A percentile compares a stretch with the other conserved stretches of the same genome.
phyloP scores from a whole-genome alignment of 2,888 invertebrate genomes.

The Apamea crenata region DNA sequence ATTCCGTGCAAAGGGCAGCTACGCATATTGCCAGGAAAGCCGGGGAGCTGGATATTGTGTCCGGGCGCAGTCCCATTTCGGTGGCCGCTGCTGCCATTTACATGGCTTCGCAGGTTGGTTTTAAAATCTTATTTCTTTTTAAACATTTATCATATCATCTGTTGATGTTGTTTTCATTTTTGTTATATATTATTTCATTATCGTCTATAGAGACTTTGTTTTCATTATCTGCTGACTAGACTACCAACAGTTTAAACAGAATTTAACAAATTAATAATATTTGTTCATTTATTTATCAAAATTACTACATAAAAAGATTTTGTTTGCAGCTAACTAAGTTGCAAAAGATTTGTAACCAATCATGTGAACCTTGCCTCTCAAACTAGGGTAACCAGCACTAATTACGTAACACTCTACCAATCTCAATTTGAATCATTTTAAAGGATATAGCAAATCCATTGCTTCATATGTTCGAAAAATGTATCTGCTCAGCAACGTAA shows the following conservation, averaged over 20 bases:
- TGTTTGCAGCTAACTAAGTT: not conserved
- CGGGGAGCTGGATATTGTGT: constrained; percentile 98
- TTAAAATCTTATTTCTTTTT: not conserved
- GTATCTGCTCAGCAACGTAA: not conserved
- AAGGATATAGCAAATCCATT: too few relatives aligned
- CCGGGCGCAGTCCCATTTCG: constrained; percentile 99
- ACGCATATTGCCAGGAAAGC: constrained; percentile 99
- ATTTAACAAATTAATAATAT: not conserved
- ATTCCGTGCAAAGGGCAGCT: constrained; percentile 97
- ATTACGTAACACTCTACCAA: too few relatives aligned
- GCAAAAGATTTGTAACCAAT: not conserved
- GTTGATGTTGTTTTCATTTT: not conserved
- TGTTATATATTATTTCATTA: too few relatives aligned
- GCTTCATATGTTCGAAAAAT: too few relatives aligned
- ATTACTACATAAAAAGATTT: too few relatives aligned
- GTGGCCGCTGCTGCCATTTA: constrained; percentile 99
- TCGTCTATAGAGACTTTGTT: not conserved
- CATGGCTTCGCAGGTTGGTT: constrained; percentile 97
- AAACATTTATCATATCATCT: not conserved
- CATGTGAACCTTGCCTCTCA: not conserved
- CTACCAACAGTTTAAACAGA: not conserved
- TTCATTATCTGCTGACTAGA: too few relatives aligned
- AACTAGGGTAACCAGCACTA: too few relatives aligned
- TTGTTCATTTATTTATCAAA: not conserved
- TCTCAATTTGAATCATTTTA: too few relatives aligned